Base-by-base conservation (phyloP, 2,888 invertebrate genomes). In the Stenoptilia bipunctidactyla region DNA sequence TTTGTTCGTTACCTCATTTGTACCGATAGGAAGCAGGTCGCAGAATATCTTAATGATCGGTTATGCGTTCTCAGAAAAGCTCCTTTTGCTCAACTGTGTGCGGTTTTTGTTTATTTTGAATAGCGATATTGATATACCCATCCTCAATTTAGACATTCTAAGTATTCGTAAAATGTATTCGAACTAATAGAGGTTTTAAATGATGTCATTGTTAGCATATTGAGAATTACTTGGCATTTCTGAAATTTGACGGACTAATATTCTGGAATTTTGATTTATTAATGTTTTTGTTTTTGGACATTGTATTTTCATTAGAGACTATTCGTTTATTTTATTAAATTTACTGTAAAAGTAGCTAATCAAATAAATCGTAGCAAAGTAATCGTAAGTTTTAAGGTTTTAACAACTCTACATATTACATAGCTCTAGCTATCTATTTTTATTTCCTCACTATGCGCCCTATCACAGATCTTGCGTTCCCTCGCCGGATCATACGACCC, bases 391-490 rank as follows among this genome's bases (percentile, higher is more conserved):
- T n/a, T n/a, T n/a, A n/a, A n/a, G n/a, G n/a, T 20, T 20, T 3
- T 3, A 20, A 20, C 20, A 20, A 8, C 20, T 20, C 20, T 20
- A 20, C 8, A 20, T 20, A 20, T 20, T 20, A 5, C 8, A 3
- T 20, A 20, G n/a, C 20, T 20, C 4, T 8, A 20, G 20, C 30
- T 30, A 30, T 79, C 76, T 75, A 75, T 77, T 80, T 71, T 67
- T 72, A 68, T 74, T 72, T 69, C 68, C 69, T 63, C 64, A 76
- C 68, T 76, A 69, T 45, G 54, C 60, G 61, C 59, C 61, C 67
- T 74, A 73, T 76, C 79, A 53, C 73, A 67, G 73, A 75, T 79
- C 76, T 76, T 54, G 53, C 49, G 56, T 47, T 50, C 61, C 58
- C 67, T 61, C 68, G 59, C 63, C n/a, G n/a, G n/a, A n/a, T n/a